These are phyloP conservation scores for Ectemnius cavifrons DNA, from an alignment of 2,888 invertebrate genomes.

Conservation along the genomic window DNA sequence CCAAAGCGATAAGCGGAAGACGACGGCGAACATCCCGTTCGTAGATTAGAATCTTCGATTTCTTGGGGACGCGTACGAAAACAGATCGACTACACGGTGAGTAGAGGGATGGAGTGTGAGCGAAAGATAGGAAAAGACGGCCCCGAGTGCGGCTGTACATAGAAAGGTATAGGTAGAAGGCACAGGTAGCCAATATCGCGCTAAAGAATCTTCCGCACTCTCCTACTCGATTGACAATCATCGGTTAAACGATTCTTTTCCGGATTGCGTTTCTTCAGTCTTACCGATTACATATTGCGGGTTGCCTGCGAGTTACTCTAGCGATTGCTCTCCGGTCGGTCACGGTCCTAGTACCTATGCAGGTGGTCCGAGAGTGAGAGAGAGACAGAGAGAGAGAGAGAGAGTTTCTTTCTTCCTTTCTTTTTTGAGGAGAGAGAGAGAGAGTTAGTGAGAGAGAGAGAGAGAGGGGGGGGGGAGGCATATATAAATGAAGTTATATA, in stretches of 20 bases:
- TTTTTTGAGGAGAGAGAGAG: constrained; percentile 10
- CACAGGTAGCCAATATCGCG: constrained; percentile 66
- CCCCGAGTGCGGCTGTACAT: constrained; percentile 63
- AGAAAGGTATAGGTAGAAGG: constrained; percentile 66
- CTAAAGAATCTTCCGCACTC: constrained; percentile 40
- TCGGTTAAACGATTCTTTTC: constrained; percentile 21
- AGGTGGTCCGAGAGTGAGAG: constrained; percentile 30
- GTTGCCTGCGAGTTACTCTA: not conserved
- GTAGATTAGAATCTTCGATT: not conserved
- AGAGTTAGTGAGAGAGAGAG: not conserved
- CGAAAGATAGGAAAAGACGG: constrained; percentile 53
- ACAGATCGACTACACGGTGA: not conserved
- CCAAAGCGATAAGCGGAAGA: constrained; percentile 35
- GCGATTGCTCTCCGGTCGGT: constrained; percentile 11
- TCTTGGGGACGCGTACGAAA: constrained; percentile 1
- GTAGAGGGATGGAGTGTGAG: constrained; percentile 11
- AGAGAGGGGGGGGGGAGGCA: constrained; percentile 9
- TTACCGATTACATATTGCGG: constrained; percentile 7
- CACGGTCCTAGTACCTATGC: constrained; percentile 32
- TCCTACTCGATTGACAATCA: constrained; percentile 37
- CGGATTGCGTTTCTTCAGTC: constrained; percentile 20
- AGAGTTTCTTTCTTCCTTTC: constrained; percentile 4
- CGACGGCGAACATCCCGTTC: constrained; percentile 2
- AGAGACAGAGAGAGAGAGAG: not conserved
- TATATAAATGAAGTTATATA: constrained; percentile 32